phyloP scores from a whole-genome alignment of 2,888 invertebrate species.

The Nemotelus pantherinus region DNA sequence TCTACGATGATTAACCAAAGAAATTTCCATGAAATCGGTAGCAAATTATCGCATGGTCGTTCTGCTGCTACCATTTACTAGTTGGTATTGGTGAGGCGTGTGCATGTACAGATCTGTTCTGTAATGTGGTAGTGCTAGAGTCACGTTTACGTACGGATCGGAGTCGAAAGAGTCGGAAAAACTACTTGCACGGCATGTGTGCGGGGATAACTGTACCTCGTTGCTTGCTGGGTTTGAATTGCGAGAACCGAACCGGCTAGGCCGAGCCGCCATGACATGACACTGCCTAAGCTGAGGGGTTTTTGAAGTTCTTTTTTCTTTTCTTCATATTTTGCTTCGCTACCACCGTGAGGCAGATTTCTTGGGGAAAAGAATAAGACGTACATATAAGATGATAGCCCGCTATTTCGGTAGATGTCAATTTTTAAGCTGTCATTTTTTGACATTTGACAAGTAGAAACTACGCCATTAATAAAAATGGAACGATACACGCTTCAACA shows the following conservation, averaged over 20 bases:
- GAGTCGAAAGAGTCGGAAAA: constrained; percentile 5
- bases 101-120: background rate
- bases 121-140: background rate
- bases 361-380: background rate
- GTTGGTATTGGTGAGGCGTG: constrained; percentile 14
- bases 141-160: too few relatives aligned
- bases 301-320: background rate
- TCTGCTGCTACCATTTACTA: constrained; percentile 18
- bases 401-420: too few relatives aligned
- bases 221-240: background rate
- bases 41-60: constrained; percentile 19
- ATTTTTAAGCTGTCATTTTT: too few relatives aligned
- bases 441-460: too few relatives aligned
- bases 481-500: too few relatives aligned
- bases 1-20: background rate
- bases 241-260: background rate
- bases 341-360: background rate
- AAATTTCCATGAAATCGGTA: constrained; percentile 23
- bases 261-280: constrained; percentile 5
- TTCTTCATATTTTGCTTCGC: background rate
- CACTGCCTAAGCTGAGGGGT: constrained; percentile 15
- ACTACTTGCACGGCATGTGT: constrained; percentile 25
- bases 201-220: constrained; percentile 26
- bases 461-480: too few relatives aligned
- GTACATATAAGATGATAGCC: too few relatives aligned